A percentile compares a stretch with the other conserved stretches of the same genome.
These are phyloP conservation scores for Phenacoccus solenopsis DNA, from an alignment of 1,140 invertebrate species.

Conservation along the genomic window DNA sequence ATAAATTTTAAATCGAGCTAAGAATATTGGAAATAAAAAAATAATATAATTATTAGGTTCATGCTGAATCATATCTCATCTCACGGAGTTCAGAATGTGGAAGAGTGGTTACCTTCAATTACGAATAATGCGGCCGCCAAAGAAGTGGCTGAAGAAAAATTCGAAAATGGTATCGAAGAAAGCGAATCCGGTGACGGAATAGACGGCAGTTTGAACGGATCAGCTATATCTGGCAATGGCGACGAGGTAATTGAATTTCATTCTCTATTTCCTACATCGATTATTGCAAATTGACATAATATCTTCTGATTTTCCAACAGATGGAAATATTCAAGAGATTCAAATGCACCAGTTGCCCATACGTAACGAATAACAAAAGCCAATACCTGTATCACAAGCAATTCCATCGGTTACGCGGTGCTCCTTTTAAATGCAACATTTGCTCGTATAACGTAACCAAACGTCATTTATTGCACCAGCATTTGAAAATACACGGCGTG, in stretches of 20 bases:
- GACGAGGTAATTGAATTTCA: background rate
- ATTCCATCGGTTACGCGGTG: constrained; percentile 59
- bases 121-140: background rate
- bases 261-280: no score
- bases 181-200: background rate
- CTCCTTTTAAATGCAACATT: constrained; percentile 60
- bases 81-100: constrained; percentile 31
- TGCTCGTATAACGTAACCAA: constrained; percentile 74
- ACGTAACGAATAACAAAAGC: constrained; percentile 67
- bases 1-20: no score
- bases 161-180: constrained; percentile 6
- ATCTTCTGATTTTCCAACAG: background rate
- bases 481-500: constrained; percentile 59
- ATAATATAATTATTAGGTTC: constrained; percentile 31
- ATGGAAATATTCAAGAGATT: constrained; percentile 39
- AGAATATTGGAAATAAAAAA: no score
- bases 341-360: constrained; percentile 59
- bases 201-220: background rate
- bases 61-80: constrained; percentile 31
- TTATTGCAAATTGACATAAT: background rate
- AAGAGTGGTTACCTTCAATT: constrained; percentile 6
- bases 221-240: background rate
- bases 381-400: constrained; percentile 75
- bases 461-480: constrained; percentile 61
- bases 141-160: background rate